Percentiles rank a stretch among this genome's conserved stretches.
Evolutionary conservation across 1,140 invertebrate species (phyloP).

Genomic region (Brachionus rubens): DNA sequence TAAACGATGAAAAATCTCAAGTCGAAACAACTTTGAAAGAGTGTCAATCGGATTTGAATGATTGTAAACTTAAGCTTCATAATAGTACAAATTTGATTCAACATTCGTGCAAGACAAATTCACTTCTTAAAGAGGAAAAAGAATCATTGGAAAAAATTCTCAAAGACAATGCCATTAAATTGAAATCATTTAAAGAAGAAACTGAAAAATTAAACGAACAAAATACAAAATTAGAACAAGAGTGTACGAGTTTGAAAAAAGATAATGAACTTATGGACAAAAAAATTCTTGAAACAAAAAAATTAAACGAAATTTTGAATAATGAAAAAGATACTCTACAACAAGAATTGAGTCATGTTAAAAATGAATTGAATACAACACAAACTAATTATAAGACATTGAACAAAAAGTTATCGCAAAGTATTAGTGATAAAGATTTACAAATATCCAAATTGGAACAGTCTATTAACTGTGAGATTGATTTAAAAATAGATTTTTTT

Average conservation of each 20-base stretch:
- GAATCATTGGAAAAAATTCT: not conserved
- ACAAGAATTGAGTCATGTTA: not conserved
- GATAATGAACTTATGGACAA: not conserved
- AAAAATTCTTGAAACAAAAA: not conserved
- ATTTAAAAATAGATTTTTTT: not conserved
- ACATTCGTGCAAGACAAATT: not conserved
- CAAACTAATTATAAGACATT: not conserved
- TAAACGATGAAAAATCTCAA: not conserved
- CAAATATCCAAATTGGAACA: not conserved
- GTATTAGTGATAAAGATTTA: not conserved
- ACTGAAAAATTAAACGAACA: not conserved
- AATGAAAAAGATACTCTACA: not conserved
- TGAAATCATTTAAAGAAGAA: not conserved
- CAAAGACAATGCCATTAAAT: not conserved
- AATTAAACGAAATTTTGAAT: not conserved
- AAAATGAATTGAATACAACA: not conserved
- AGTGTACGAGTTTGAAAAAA: not conserved
- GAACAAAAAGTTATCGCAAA: not conserved
- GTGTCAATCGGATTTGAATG: not conserved
- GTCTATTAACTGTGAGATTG: not conserved
- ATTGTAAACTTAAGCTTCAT: not conserved
- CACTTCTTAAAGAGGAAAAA: slow-evolving; percentile 29
- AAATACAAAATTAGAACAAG: slow-evolving; percentile 1
- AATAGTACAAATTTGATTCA: not conserved
- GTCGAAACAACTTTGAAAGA: not conserved